Evolutionary conservation across 2,797 vertebrate species (phyloP).

Genomic region (Notamacropus eugenii): DNA sequence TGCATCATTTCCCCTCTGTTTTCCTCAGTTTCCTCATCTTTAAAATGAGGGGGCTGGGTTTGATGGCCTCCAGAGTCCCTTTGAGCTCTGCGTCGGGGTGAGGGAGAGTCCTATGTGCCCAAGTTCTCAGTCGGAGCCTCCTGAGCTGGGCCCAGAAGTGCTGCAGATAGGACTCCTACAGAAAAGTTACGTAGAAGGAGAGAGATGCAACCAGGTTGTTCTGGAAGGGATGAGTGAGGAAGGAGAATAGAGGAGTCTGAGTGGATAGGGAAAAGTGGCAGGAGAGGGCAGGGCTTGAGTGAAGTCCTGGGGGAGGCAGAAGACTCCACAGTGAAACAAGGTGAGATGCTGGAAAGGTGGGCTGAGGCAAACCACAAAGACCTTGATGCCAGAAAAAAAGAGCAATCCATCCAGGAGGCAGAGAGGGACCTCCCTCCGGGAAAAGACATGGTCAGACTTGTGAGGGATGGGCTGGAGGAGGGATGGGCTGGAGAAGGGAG

Average conservation of each 20-base stretch:
- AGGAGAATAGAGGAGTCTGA: neutral
- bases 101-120: neutral
- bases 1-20: neutral
- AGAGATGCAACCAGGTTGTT: neutral
- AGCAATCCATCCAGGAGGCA: neutral
- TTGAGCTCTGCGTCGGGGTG: neutral
- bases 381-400: neutral
- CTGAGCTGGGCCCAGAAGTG: neutral
- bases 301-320: neutral
- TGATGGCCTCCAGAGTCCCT: neutral
- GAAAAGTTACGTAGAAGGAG: neutral
- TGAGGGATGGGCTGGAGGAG: neutral
- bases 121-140: neutral
- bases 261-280: neutral
- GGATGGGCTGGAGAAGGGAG: neutral
- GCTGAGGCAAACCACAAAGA: no score
- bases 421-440: neutral
- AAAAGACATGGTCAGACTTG: neutral
- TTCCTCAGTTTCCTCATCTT: neutral
- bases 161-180: neutral
- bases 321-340: constrained; percentile 3
- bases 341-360: constrained; percentile 16
- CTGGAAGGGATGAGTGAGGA: neutral
- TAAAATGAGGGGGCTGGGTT: neutral
- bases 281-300: neutral